Evolutionary conservation across 2,797 vertebrate species (phyloP).

Genomic region (Acanthurus tractus): DNA sequence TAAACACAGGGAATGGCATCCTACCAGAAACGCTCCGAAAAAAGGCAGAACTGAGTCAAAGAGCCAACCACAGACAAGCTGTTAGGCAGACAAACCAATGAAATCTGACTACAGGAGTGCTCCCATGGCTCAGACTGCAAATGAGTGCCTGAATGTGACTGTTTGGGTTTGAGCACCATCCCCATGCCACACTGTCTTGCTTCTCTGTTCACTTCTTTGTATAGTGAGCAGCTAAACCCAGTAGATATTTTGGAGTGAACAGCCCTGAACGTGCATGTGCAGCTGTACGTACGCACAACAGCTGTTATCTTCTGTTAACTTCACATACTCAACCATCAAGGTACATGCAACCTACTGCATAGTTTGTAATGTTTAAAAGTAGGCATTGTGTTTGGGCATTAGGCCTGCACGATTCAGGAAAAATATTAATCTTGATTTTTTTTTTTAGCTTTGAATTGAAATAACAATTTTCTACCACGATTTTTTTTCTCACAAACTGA

Average conservation of each 20-base stretch:
- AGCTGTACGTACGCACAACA: conserved; percentile 25
- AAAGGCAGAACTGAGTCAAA: conserved; percentile 36
- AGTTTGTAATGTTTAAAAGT: neutral
- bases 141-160: conserved; percentile 27
- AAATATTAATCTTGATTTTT: too few species aligned
- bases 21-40: conserved; percentile 52
- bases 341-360: neutral
- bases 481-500: too few species aligned
- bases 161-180: conserved; percentile 18
- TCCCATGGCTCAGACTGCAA: conserved; percentile 48
- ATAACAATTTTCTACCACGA: too few species aligned
- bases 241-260: conserved; percentile 14
- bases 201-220: neutral
- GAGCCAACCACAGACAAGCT: conserved; percentile 32
- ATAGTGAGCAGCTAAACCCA: conserved; percentile 27
- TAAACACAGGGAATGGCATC: conserved; percentile 42
- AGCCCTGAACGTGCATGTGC: neutral
- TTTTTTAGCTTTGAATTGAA: too few species aligned
- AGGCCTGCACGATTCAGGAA: too few species aligned
- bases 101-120: conserved; percentile 26
- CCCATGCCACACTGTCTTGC: neutral
- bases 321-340: conserved; percentile 1
- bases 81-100: conserved; percentile 41
- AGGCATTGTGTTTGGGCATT: too few species aligned
- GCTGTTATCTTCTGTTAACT: conserved; percentile 4